Evolutionary conservation across 2,888 invertebrate genomes (phyloP), one percentile per base, ranked within the genome.

Genomic region (Pseudoips prasinana): DNA sequence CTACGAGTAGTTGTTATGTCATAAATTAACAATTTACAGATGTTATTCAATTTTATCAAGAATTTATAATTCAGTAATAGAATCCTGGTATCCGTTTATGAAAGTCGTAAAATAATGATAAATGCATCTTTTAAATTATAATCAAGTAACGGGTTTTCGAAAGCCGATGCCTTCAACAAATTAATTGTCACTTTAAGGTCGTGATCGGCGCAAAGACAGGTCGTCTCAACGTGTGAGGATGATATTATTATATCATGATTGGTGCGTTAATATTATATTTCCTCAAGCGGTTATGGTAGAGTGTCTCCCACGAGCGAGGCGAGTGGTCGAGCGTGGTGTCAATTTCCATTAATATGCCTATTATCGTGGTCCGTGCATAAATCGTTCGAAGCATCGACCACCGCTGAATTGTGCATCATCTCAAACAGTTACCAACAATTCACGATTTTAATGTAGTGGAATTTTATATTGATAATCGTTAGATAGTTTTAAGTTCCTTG

Each of bases 281-380:
- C 82, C 73, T 73, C 73, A 75, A 67, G 69, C 64, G 69, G 69
- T n/a, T 55, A 64, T 46, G 62, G n/a, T n/a, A n/a, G n/a, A 66
- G 62, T 70, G 39, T 44, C 39, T 58, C 73, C 66, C 72, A 71
- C 71, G 69, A 54, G 62, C 58, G 64, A 58, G n/a, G 53, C 58
- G 61, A 63, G 58, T 46, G 64, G 50, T 56, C 66, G 60, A 56
- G 65, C 49, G 52, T 64, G 74, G 83, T 83, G 84, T 86, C 82
- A 80, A 79, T 83, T 83, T 83, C 78, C 83, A 83, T 82, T 83
- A 81, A 83, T 81, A 71, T 52, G 75, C 61, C 76, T 66, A 85
- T 85, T 82, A 84, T 69, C 65, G 66, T 66, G 62, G 65, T 58
- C 57, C 69, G 64, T 72, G 75, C 73, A 81, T 84, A 83, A 85